A percentile compares a stretch with the other conserved stretches of the same genome.
These are phyloP conservation scores for Hesperophylax magnus DNA, from an alignment of 1,140 invertebrate species.

Conservation along the genomic window DNA sequence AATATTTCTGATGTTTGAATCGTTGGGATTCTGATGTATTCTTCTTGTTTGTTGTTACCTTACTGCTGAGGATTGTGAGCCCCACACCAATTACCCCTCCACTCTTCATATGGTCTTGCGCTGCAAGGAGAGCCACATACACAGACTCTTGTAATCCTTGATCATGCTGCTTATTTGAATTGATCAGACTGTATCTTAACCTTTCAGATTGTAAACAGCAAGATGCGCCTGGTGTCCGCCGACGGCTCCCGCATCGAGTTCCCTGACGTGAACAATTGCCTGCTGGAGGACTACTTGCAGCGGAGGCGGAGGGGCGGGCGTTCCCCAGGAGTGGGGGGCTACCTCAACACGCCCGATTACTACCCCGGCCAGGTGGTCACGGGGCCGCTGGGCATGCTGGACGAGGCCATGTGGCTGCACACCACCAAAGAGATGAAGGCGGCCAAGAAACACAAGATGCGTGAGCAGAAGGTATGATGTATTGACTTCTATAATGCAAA, in stretches of 20 bases:
- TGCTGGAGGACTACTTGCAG: constrained; percentile 72
- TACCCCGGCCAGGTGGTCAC: constrained; percentile 85
- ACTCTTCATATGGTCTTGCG: too few relatives aligned
- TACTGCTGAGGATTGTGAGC: too few relatives aligned
- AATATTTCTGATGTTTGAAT: too few relatives aligned
- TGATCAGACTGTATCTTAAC: background rate
- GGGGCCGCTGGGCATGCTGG: constrained; percentile 78
- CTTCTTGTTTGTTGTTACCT: too few relatives aligned
- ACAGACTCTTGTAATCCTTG: too few relatives aligned
- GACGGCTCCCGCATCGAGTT: constrained; percentile 78
- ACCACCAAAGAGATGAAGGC: constrained; percentile 83
- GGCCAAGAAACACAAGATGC: constrained; percentile 75
- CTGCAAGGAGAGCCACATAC: too few relatives aligned
- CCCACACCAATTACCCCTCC: too few relatives aligned
- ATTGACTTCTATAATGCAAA: constrained; percentile 79
- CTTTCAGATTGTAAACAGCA: constrained; percentile 74
- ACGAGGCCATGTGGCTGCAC: constrained; percentile 83
- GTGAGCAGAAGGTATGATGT: constrained; percentile 66
- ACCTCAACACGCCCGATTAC: constrained; percentile 73
- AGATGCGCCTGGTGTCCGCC: constrained; percentile 75
- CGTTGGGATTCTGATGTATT: too few relatives aligned
- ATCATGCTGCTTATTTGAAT: background rate
- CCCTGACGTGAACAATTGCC: constrained; percentile 76
- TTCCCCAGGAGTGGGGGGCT: constrained; percentile 52
- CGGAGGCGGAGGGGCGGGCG: constrained; percentile 63